phyloP scores from a whole-genome alignment of 2,113 vertebrate genomes.

The Monopterus albus region DNA sequence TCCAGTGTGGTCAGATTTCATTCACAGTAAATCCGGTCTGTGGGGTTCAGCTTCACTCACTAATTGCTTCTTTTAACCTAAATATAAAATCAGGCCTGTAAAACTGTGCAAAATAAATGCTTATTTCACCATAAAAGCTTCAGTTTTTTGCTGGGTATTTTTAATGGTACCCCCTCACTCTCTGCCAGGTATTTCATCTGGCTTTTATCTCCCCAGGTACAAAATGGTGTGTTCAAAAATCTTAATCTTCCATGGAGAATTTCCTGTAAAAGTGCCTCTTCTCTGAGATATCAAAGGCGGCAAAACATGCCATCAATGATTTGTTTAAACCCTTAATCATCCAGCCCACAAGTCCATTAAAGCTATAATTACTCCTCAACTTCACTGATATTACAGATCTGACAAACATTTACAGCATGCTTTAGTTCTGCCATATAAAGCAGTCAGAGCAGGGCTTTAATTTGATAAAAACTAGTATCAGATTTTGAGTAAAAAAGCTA shows the following conservation, averaged over 20 bases:
- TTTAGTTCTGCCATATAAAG: slow-evolving; percentile 19
- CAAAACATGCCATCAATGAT: slow-evolving; percentile 34
- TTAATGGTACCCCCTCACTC: slow-evolving; percentile 22
- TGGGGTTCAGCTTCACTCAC: slow-evolving; percentile 2
- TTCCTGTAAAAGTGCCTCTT: slow-evolving; percentile 17
- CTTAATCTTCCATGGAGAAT: neutral
- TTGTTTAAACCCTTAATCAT: slow-evolving; percentile 53
- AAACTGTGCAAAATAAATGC: slow-evolving; percentile 30
- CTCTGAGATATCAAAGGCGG: slow-evolving; percentile 29
- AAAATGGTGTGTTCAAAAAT: slow-evolving; percentile 7
- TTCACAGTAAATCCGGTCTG: slow-evolving; percentile 23
- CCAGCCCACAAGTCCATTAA: slow-evolving; percentile 25
- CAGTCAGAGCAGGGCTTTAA: slow-evolving; percentile 7
- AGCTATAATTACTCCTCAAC: slow-evolving; percentile 22
- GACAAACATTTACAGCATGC: neutral
- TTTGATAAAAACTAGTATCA: slow-evolving; percentile 4
- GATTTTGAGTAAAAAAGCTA: slow-evolving; percentile 6
- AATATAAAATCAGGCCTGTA: slow-evolving; percentile 17
- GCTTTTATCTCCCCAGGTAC: slow-evolving; percentile 18
- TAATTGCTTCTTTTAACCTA: slow-evolving; percentile 29
- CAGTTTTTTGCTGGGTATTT: slow-evolving; percentile 23
- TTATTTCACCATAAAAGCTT: slow-evolving; percentile 27
- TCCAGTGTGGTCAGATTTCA: slow-evolving; percentile 20
- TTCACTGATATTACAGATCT: slow-evolving; percentile 12
- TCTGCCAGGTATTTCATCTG: slow-evolving; percentile 30